phyloP scores from a whole-genome alignment of 2,797 vertebrate genomes.

The Chaetodon trifasciatus region DNA sequence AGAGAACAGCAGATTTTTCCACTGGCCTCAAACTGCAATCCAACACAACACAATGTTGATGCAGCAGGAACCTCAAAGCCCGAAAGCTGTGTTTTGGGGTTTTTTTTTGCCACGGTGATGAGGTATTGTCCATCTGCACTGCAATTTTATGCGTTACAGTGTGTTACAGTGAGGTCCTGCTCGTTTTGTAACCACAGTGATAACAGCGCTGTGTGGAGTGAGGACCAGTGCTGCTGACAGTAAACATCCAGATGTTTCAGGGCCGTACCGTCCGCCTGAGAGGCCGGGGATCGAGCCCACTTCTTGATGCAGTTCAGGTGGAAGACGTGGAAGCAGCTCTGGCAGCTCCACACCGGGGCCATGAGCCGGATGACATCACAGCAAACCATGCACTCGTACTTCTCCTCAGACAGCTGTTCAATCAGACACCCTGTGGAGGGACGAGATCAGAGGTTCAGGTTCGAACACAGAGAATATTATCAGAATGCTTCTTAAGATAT shows the following conservation, averaged over 20 bases:
- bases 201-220: not conserved
- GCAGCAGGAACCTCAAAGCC: slow-evolving; percentile 40
- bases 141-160: slow-evolving; percentile 5
- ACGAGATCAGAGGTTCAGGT: slow-evolving; percentile 15
- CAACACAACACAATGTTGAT: slow-evolving; percentile 28
- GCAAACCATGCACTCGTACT: slow-evolving; percentile 99
- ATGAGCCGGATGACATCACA: slow-evolving; percentile 93
- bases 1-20: slow-evolving; percentile 9
- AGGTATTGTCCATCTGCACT: slow-evolving; percentile 15
- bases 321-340: slow-evolving; percentile 98
- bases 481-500: not conserved
- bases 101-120: slow-evolving; percentile 17
- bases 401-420: slow-evolving; percentile 96
- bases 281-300: slow-evolving; percentile 96
- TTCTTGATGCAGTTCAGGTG: slow-evolving; percentile 99
- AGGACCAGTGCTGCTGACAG: not conserved
- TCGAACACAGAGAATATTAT: not conserved
- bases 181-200: slow-evolving; percentile 14
- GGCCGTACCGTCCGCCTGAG: slow-evolving; percentile 93
- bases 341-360: slow-evolving; percentile 97
- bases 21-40: not conserved
- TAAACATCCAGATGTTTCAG: not conserved
- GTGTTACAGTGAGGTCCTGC: not conserved
- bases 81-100: slow-evolving; percentile 9
- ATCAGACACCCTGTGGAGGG: slow-evolving; percentile 91